Conservation (phyloP, 2,113 vertebrate genomes). For the Cyrtonyx montezumae region DNA sequence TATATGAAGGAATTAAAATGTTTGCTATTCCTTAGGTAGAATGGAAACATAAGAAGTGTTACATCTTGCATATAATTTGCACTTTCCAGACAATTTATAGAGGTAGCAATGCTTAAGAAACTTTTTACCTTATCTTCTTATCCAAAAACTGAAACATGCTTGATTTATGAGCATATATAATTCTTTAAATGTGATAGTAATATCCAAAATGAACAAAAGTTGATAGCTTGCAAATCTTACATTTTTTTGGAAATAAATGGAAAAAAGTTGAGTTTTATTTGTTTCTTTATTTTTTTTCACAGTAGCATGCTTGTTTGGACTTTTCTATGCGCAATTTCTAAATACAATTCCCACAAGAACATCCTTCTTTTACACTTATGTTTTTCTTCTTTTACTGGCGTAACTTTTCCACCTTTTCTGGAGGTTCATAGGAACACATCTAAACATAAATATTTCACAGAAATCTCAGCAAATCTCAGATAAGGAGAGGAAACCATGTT, state of each 20-base stretch:
- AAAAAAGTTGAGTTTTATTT: neutral
- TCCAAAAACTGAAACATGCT: neutral
- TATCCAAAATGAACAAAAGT: neutral
- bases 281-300: neutral
- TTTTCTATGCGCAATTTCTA: rapidly evolving
- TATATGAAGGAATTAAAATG: neutral
- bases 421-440: neutral
- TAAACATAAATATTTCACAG: neutral
- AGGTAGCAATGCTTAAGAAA: neutral
- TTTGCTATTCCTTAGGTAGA: neutral
- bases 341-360: neutral
- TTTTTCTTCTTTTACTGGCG: neutral
- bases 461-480: neutral
- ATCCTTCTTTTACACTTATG: rapidly evolving
- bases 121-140: neutral
- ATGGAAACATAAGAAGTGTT: neutral
- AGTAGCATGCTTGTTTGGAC: neutral
- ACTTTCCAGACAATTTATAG: neutral
- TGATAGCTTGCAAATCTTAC: neutral
- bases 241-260: neutral
- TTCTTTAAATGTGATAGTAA: neutral
- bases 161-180: neutral
- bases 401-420: neutral
- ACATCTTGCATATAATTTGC: neutral
- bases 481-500: neutral